These are phyloP conservation scores for Chloebia gouldiae DNA, from an alignment of 2,113 vertebrate genomes.

Conservation along the genomic window DNA sequence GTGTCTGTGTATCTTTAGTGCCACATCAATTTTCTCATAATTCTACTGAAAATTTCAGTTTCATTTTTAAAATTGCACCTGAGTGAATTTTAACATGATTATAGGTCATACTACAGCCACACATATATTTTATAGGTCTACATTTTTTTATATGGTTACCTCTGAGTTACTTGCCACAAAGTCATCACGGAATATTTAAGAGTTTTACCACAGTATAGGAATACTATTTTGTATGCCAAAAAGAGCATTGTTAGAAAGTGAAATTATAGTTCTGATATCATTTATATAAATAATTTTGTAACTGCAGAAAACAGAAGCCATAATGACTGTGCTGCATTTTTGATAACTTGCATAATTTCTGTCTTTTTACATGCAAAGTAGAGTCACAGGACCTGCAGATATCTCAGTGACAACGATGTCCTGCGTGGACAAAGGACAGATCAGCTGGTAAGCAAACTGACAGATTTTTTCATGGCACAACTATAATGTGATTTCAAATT, in stretches of 20 bases:
- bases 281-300: neutral
- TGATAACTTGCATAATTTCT: slow-evolving; percentile 14
- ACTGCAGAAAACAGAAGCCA: neutral
- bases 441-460: neutral
- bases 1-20: neutral
- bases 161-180: neutral
- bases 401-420: neutral
- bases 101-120: neutral
- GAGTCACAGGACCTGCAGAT: neutral
- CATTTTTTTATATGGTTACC: neutral
- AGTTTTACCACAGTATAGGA: neutral
- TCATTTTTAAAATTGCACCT: neutral
- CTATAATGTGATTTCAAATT: neutral
- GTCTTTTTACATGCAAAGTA: neutral
- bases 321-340: neutral
- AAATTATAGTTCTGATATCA: neutral
- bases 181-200: neutral
- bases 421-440: neutral
- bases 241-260: neutral
- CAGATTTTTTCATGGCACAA: neutral
- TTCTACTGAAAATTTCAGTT: neutral
- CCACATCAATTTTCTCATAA: neutral
- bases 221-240: neutral
- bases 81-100: neutral
- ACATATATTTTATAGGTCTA: neutral